These are phyloP conservation scores for Rhabdornis inornatus DNA, from an alignment of 2,113 vertebrate genomes.

Conservation along the genomic window DNA sequence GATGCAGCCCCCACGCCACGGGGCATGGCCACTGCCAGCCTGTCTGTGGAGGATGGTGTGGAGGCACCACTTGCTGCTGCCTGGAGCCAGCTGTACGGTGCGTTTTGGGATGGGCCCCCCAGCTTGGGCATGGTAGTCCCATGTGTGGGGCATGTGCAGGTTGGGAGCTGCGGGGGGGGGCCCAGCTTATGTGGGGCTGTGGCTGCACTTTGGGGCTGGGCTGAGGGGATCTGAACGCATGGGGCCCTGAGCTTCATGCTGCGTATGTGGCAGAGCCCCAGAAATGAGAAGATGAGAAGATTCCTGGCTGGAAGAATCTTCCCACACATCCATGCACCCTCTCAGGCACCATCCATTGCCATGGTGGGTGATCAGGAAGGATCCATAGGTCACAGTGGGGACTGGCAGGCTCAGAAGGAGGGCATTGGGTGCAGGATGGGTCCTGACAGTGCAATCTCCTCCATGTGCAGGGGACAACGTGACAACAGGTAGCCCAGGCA, in stretches of 20 bases:
- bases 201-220: background rate
- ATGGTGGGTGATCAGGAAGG: background rate
- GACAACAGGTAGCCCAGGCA: background rate
- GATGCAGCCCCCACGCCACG: accelerated
- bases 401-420: background rate
- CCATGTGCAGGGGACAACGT: constrained; percentile 1
- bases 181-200: accelerated
- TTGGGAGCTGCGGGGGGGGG: background rate
- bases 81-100: constrained; percentile 25
- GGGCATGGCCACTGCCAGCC: background rate
- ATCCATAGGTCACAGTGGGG: accelerated
- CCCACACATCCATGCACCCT: background rate
- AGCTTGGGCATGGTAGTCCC: accelerated
- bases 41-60: background rate
- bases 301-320: background rate
- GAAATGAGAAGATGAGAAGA: background rate
- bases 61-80: background rate
- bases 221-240: background rate
- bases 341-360: background rate
- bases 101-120: background rate
- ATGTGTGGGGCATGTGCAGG: accelerated
- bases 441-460: background rate
- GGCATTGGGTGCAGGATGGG: accelerated
- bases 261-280: background rate
- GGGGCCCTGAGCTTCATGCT: background rate